Evolutionary conservation across 2,888 invertebrate species (phyloP).

Genomic region (Stomorhina lunata): DNA sequence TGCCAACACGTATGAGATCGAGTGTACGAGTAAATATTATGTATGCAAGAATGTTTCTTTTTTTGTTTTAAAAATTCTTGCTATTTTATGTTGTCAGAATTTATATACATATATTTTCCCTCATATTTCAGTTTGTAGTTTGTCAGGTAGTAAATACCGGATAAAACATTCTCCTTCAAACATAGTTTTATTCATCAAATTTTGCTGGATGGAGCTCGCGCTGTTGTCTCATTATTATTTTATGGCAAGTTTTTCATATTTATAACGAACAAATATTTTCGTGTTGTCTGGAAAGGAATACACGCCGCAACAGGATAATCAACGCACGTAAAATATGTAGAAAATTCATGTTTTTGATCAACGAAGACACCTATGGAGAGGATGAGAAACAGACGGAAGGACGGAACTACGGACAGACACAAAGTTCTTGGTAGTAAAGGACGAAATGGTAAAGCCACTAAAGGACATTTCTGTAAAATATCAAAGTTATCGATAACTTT

Average conservation of each 20-base stretch:
- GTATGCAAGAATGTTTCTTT: neutral
- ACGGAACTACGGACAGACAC: neutral
- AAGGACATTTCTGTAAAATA: too few species aligned
- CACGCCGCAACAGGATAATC: conserved; percentile 30
- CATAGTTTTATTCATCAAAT: conserved; percentile 21
- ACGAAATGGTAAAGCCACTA: too few species aligned
- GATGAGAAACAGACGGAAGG: neutral
- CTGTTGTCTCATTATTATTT: conserved; percentile 27
- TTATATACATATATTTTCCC: neutral
- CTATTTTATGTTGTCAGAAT: neutral
- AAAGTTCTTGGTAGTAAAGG: too few species aligned
- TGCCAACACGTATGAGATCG: too few species aligned
- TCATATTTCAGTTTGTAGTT: neutral
- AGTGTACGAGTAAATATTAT: too few species aligned
- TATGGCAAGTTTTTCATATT: conserved; percentile 15
- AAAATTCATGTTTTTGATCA: neutral
- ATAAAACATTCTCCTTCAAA: neutral
- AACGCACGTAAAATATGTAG: conserved; percentile 51
- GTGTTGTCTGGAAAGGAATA: neutral
- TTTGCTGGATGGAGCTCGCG: too few species aligned
- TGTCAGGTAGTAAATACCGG: conserved; percentile 10
- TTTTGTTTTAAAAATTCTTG: neutral
- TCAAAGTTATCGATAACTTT: too few species aligned
- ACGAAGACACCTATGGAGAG: neutral
- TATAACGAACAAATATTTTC: neutral